Evolutionary conservation across 2,113 vertebrate genomes (phyloP), one percentile per base, ranked within the genome.

Genomic region (Cyprinodon tularosa): DNA sequence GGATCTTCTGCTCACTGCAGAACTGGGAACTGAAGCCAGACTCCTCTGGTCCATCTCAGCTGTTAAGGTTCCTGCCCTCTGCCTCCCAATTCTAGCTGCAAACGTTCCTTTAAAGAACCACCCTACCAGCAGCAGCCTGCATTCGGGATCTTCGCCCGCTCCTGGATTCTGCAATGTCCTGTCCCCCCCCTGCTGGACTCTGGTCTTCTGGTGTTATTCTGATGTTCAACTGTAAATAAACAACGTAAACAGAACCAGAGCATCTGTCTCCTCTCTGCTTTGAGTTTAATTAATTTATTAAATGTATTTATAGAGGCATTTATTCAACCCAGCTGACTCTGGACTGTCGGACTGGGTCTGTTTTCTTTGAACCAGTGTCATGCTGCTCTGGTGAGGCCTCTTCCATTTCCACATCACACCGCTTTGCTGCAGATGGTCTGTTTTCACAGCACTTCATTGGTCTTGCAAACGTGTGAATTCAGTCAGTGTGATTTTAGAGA

Each of bases 141-240:
- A 29, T 29, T 29, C 29, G 29, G 29, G 29, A 29, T 29, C 29
- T 29, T 29, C 29, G 9, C 45, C 45, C 45, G 9, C 9, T 14
- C 0, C 47, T 48, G 47, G 47, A 14, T 48, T 15, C 47, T 48
- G 47, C 47, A 0, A 13, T 13, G 1, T 12, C 45, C 45, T 12
- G 3, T 11, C 3, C 40, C 40, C 11, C 53, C 44, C 53, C 63
- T 50, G 59, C 36, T 60, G 39, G 63, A 22, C 48, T 47, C 42
- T 74, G 61, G 22, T 64, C 62, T 4, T 29, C 42, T 66, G 60
- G 20, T 63, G 66, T 36, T n/a, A 4, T 76, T n/a, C 40, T 68
- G 72, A n/a, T 62, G 50, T 63, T 68, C 12, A 50, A 22, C 71
- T 86, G 78, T 84, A 84, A 84, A 84, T 86, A 84, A 81, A 84